These are phyloP conservation scores for Cerastis leucographa DNA, from an alignment of 2,888 invertebrate species.

Conservation along the genomic window DNA sequence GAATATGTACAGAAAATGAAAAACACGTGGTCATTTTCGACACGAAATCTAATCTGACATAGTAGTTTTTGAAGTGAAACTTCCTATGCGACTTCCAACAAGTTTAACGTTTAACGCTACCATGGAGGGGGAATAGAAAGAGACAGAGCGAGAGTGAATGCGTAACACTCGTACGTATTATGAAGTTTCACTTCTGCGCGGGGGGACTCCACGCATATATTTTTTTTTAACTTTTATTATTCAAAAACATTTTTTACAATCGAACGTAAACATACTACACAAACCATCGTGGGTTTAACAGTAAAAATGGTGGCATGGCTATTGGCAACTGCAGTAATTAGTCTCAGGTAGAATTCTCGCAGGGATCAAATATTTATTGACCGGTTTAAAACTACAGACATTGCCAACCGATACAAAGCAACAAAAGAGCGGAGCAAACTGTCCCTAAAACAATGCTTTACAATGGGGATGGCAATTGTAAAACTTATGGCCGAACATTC, in stretches of 20 bases:
- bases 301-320: neutral
- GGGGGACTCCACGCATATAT: no score
- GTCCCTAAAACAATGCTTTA: neutral
- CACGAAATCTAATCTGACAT: neutral
- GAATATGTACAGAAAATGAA: neutral
- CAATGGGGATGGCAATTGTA: neutral
- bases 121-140: no score
- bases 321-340: conserved; percentile 3
- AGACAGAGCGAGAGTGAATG: no score
- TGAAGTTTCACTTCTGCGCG: no score
- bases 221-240: no score
- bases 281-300: no score
- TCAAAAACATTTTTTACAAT: no score
- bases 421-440: neutral
- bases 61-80: no score
- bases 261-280: no score
- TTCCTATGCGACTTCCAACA: no score
- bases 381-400: neutral
- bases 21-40: neutral
- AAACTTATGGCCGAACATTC: neutral
- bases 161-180: no score
- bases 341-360: neutral
- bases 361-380: neutral
- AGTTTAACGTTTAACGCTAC: no score
- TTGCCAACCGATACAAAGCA: neutral